phyloP scores from a whole-genome alignment of 2,888 invertebrate genomes.

The Lumbricus terrestris region DNA sequence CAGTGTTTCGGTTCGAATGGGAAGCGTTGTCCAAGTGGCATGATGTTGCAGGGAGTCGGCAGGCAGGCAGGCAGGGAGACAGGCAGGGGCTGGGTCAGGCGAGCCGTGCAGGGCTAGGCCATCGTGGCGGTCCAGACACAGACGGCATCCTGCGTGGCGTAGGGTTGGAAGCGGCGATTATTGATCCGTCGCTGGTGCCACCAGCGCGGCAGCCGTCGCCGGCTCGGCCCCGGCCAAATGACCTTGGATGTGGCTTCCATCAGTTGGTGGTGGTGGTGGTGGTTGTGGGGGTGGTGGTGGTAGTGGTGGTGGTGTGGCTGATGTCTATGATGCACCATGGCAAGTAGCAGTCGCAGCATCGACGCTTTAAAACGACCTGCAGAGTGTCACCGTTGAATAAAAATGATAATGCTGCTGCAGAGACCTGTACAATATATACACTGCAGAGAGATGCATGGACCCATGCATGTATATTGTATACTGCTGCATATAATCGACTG shows the following conservation, averaged over 20 bases:
- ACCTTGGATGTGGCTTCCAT: not conserved
- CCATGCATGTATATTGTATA: too few species aligned
- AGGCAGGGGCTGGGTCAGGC: not conserved
- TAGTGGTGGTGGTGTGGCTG: too few species aligned
- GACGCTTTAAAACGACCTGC: not conserved
- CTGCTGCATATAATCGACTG: not conserved
- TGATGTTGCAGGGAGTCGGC: not conserved
- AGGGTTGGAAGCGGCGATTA: not conserved
- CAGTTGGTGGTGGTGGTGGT: not conserved
- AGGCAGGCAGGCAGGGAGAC: too few species aligned
- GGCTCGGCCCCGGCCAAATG: too few species aligned
- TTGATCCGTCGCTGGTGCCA: not conserved
- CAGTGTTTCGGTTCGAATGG: not conserved
- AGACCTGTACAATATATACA: too few species aligned
- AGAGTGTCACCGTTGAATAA: not conserved
- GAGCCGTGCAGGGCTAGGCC: not conserved
- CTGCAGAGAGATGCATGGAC: too few species aligned
- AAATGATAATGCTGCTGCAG: not conserved
- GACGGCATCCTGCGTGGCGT: not conserved
- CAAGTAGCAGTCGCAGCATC: not conserved
- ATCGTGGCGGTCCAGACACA: not conserved
- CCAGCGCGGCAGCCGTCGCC: not conserved
- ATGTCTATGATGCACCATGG: not conserved
- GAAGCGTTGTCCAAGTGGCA: not conserved
- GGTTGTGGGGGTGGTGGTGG: too few species aligned